Conservation (phyloP, 2,888 invertebrate species). For the Ephialtes manifestator region DNA sequence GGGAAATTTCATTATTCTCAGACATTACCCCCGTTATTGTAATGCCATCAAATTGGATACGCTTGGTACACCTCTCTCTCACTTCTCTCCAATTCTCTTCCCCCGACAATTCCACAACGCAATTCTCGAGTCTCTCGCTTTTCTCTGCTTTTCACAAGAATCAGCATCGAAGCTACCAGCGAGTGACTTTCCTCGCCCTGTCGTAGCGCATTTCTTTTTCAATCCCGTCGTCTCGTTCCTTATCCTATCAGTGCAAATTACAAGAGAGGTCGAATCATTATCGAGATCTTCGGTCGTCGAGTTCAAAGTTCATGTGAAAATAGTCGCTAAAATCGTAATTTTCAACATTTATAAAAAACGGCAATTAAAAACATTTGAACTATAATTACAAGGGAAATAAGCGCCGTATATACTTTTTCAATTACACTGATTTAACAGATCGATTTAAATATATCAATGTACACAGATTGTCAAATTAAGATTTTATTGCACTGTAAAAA, state of each 20-base stretch:
- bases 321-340: not conserved
- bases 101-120: slow-evolving; percentile 15
- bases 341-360: not conserved
- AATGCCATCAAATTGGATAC: slow-evolving; percentile 85
- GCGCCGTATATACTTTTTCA: not conserved
- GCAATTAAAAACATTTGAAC: not conserved
- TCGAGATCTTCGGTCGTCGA: slow-evolving; percentile 21
- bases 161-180: slow-evolving; percentile 36
- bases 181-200: slow-evolving; percentile 50
- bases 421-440: not conserved
- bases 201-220: slow-evolving; percentile 43
- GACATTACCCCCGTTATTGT: slow-evolving; percentile 85
- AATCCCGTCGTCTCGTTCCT: slow-evolving; percentile 54
- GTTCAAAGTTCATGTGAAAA: slow-evolving; percentile 25
- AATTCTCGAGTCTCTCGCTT: slow-evolving; percentile 49
- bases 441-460: too few relatives aligned
- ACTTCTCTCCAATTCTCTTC: slow-evolving; percentile 33
- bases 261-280: slow-evolving; percentile 39
- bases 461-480: too few relatives aligned
- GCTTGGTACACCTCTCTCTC: slow-evolving; percentile 77
- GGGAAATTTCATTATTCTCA: slow-evolving; percentile 85
- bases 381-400: not conserved
- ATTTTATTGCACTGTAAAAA: too few relatives aligned
- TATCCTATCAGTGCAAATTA: slow-evolving; percentile 53
- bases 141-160: slow-evolving; percentile 34